Conservation (phyloP, 2,888 invertebrate species). For the Dynastes hyllus region DNA sequence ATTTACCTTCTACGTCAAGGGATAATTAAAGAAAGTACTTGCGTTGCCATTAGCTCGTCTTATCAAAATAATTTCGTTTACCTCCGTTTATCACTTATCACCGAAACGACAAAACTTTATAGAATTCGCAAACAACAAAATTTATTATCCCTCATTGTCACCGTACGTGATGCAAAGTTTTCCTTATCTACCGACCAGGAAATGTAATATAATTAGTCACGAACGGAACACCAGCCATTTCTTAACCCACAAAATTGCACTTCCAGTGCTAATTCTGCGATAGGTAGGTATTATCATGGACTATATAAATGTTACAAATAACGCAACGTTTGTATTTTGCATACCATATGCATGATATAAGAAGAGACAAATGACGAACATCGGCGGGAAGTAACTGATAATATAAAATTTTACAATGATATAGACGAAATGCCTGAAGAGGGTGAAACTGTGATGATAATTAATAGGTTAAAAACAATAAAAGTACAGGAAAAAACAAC, state of each 20-base stretch:
- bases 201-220: slow-evolving; percentile 44
- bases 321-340: too few species aligned
- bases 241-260: slow-evolving; percentile 34
- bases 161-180: slow-evolving; percentile 22
- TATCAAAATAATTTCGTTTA: slow-evolving; percentile 3
- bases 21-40: not conserved
- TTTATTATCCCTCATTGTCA: slow-evolving; percentile 42
- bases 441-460: too few species aligned
- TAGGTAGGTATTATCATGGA: not conserved
- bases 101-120: slow-evolving; percentile 1
- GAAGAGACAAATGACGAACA: too few species aligned
- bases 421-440: too few species aligned
- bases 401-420: too few species aligned
- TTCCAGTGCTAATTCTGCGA: not conserved
- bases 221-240: slow-evolving; percentile 22
- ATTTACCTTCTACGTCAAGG: not conserved
- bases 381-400: too few species aligned
- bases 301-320: not conserved
- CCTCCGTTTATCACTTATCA: not conserved
- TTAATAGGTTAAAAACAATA: too few species aligned
- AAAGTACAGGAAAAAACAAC: too few species aligned
- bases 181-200: slow-evolving; percentile 26
- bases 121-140: slow-evolving; percentile 30
- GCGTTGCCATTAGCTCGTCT: not conserved
- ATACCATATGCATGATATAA: too few species aligned